A percentile compares a stretch with the other conserved stretches of the same genome.
These are phyloP conservation scores for Apotomis betuletana DNA, from an alignment of 2,888 invertebrate species.

Conservation along the genomic window DNA sequence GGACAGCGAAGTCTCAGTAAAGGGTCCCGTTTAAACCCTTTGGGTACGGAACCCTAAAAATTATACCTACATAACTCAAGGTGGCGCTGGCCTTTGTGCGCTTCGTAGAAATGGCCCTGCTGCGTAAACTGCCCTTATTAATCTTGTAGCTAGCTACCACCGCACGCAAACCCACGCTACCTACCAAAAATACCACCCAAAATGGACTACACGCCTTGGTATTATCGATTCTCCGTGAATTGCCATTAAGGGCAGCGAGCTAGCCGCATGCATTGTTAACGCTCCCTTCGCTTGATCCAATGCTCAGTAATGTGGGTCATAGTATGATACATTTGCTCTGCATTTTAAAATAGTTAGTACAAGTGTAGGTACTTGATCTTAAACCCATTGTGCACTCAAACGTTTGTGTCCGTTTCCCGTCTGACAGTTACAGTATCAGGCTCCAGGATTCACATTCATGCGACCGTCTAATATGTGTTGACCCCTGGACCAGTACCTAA, in stretches of 20 bases:
- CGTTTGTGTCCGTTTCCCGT: not conserved
- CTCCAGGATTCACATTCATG: too few species aligned
- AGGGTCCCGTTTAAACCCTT: too few species aligned
- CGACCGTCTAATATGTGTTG: too few species aligned
- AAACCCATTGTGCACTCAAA: not conserved
- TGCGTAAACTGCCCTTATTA: not conserved
- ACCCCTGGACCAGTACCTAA: too few species aligned
- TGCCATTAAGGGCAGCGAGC: constrained; percentile 4
- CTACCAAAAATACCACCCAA: constrained; percentile 46
- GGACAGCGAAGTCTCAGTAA: too few species aligned
- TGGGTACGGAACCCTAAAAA: too few species aligned
- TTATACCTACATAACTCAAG: too few species aligned
- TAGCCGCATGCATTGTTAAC: constrained; percentile 16
- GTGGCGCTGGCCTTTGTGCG: too few species aligned
- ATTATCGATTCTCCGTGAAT: constrained; percentile 53
- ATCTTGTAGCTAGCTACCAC: not conserved
- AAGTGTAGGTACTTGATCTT: not conserved
- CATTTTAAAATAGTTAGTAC: not conserved
- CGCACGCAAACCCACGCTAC: constrained; percentile 46
- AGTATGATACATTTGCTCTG: not conserved
- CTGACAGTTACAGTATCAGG: not conserved
- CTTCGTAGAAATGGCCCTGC: too few species aligned
- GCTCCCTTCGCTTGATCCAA: constrained; percentile 2
- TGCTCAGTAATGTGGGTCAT: not conserved
- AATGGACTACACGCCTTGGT: constrained; percentile 55